Conservation (phyloP, 2,113 vertebrate genomes). For the Antechinus stuartii region DNA sequence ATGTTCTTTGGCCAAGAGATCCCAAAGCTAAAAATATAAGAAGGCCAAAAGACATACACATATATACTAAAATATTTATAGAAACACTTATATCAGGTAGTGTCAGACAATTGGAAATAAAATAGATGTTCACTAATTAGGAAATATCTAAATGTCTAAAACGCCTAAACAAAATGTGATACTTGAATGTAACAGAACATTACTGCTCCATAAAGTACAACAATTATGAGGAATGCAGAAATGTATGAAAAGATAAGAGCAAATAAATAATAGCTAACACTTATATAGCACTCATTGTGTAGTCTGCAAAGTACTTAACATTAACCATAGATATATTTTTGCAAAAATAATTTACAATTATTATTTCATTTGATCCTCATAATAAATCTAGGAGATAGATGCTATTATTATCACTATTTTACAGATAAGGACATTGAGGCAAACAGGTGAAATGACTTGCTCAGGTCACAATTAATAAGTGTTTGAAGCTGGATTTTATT, state of each 20-base stretch:
- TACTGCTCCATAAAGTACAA: background rate
- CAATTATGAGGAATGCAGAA: background rate
- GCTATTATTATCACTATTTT: background rate
- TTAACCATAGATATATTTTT: too few species aligned
- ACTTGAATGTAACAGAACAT: background rate
- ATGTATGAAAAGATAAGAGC: background rate
- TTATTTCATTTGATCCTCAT: background rate
- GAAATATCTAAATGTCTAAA: background rate
- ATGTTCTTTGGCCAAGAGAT: background rate
- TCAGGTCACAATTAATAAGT: background rate
- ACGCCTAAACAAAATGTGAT: background rate
- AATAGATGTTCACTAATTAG: background rate
- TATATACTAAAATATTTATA: background rate
- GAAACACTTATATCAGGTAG: background rate
- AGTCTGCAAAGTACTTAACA: background rate
- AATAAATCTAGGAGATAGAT: background rate
- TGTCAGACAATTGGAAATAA: background rate
- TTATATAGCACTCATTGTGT: background rate
- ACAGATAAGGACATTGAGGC: background rate
- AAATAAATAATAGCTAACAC: background rate
- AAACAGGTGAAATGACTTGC: background rate
- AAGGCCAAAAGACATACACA: background rate
- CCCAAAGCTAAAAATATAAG: background rate
- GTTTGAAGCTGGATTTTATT: background rate
- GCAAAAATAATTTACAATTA: background rate